These are phyloP conservation scores for Propsilocerus akamusi DNA, from an alignment of 1,140 invertebrate species.

Conservation along the genomic window DNA sequence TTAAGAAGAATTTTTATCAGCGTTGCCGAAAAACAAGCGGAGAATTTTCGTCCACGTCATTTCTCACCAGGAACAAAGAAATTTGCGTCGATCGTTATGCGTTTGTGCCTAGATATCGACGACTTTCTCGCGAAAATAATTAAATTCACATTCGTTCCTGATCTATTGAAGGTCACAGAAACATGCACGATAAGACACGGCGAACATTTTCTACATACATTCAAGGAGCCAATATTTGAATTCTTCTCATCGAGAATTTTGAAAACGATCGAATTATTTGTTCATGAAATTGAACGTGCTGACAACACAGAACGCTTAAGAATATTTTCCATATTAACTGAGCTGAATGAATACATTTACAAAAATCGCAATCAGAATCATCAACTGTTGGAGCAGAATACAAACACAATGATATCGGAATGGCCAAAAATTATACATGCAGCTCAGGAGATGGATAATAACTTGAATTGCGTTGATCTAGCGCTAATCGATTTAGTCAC, in stretches of 20 bases:
- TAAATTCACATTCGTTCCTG: not conserved
- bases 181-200: slow-evolving; percentile 15
- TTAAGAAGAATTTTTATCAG: not conserved
- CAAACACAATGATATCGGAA: not conserved
- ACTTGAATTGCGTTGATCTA: not conserved
- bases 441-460: not conserved
- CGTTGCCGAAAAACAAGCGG: not conserved
- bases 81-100: not conserved
- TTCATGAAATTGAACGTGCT: slow-evolving; percentile 4
- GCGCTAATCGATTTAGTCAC: not conserved
- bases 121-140: not conserved
- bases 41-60: not conserved
- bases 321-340: slow-evolving; percentile 1
- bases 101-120: not conserved
- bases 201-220: slow-evolving; percentile 20
- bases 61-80: not conserved
- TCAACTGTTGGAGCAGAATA: not conserved
- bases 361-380: not conserved
- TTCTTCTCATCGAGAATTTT: slow-evolving; percentile 13
- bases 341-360: slow-evolving; percentile 2
- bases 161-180: slow-evolving; percentile 4
- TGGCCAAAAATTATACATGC: not conserved
- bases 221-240: slow-evolving; percentile 14
- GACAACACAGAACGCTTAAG: not conserved
- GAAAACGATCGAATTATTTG: slow-evolving; percentile 6